These are phyloP conservation scores for Dendrocincla tyrannina DNA, from an alignment of 2,797 vertebrate species.

Conservation along the genomic window DNA sequence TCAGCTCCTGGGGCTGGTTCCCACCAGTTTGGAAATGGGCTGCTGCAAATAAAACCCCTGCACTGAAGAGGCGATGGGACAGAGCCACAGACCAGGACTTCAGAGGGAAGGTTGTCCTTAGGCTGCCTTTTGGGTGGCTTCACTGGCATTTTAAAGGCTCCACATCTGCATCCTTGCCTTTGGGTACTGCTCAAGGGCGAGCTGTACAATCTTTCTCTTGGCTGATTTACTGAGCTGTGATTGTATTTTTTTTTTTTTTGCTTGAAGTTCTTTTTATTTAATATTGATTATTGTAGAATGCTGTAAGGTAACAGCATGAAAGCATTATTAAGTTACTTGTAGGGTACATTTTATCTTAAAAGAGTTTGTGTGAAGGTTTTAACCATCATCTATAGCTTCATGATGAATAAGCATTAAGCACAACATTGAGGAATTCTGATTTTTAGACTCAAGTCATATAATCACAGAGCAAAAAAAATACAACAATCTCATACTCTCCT, in stretches of 20 bases:
- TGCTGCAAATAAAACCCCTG: not conserved
- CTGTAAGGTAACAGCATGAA: not conserved
- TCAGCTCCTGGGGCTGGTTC: too few species aligned
- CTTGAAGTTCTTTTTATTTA: conserved; percentile 16
- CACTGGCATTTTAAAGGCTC: not conserved
- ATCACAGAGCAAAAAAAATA: not conserved
- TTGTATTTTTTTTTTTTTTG: not conserved
- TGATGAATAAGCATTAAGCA: conserved; percentile 34
- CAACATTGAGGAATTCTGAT: conserved; percentile 5
- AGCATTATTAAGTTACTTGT: conserved; percentile 18
- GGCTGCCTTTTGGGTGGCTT: not conserved
- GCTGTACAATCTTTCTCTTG: not conserved
- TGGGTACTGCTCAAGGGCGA: not conserved
- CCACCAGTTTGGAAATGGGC: not conserved
- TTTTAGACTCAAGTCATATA: conserved; percentile 9
- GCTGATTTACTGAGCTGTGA: not conserved
- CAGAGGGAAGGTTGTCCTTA: not conserved
- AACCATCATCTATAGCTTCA: conserved; percentile 29
- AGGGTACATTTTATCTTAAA: not conserved
- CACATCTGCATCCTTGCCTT: not conserved
- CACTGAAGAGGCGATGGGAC: fast-evolving
- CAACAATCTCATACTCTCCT: not conserved
- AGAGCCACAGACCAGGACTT: not conserved
- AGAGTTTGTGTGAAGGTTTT: not conserved
- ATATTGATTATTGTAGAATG: conserved; percentile 46